A percentile compares a stretch with the other conserved stretches of the same genome.
Evolutionary conservation across 2,113 vertebrate species (phyloP).

Genomic region (Struthidea cinerea): DNA sequence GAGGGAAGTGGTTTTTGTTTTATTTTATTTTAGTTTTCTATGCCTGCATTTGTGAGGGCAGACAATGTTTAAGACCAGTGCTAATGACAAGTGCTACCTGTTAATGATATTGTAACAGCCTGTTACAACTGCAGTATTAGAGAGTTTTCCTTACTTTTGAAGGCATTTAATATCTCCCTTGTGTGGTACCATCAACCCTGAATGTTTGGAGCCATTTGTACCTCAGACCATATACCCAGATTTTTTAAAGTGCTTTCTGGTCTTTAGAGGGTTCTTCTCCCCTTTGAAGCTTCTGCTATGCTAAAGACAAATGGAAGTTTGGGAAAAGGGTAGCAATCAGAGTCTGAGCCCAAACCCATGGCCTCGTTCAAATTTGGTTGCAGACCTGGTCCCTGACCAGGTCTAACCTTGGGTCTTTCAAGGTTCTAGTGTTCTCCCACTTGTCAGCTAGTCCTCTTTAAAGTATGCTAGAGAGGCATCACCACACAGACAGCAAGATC

Average conservation of each 20-base stretch:
- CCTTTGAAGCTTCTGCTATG: neutral
- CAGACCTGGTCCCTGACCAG: neutral
- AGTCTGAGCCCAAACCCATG: neutral
- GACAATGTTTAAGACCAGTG: neutral
- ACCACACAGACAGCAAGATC: neutral
- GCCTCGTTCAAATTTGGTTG: rapidly evolving
- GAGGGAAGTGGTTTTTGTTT: neutral
- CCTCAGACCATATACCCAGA: neutral
- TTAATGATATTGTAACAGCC: neutral
- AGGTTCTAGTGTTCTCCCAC: neutral
- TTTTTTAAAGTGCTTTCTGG: neutral
- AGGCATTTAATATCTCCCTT: neutral
- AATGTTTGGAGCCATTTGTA: neutral
- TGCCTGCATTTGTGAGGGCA: neutral
- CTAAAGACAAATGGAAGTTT: neutral
- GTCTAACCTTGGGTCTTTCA: neutral
- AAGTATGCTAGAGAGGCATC: neutral
- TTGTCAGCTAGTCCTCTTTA: neutral
- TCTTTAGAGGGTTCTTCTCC: neutral
- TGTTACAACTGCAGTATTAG: neutral
- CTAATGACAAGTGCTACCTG: neutral
- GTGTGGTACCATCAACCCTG: neutral
- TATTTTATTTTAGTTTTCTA: too few species aligned
- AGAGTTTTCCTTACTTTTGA: neutral
- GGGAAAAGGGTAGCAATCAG: neutral